A percentile compares a stretch with the other conserved stretches of the same genome.
These are phyloP conservation scores for Brachymystax lenok DNA, from an alignment of 2,797 vertebrate species.

Conservation along the genomic window DNA sequence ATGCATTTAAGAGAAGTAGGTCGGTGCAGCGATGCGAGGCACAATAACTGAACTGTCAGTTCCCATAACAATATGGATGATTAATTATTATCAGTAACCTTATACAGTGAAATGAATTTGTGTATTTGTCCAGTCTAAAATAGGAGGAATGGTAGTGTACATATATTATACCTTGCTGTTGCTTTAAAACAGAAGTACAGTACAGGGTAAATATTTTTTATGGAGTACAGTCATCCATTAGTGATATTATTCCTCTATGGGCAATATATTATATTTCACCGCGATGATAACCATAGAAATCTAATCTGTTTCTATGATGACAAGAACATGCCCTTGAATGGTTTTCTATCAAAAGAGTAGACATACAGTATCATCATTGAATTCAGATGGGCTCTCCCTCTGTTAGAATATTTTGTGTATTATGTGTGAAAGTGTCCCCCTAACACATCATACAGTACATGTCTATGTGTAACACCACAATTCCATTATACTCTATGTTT, in stretches of 20 bases:
- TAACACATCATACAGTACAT: neutral
- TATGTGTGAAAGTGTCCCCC: neutral
- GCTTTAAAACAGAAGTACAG: neutral
- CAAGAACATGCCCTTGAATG: neutral
- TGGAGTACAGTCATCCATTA: neutral
- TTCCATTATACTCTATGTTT: neutral
- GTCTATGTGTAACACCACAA: neutral
- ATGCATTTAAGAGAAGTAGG: conserved; percentile 1
- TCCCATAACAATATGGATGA: conserved; percentile 45
- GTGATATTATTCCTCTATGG: neutral
- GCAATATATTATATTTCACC: neutral
- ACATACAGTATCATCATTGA: neutral
- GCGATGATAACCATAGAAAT: too few species aligned
- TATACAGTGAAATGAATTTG: conserved; percentile 39
- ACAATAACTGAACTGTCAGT: conserved; percentile 30
- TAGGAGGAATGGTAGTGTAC: conserved; percentile 37
- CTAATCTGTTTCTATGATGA: neutral
- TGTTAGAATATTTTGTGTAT: too few species aligned
- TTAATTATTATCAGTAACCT: conserved; percentile 41
- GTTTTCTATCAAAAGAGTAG: neutral
- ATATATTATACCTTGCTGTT: conserved; percentile 7
- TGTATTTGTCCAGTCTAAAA: conserved; percentile 18
- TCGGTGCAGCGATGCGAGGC: conserved; percentile 21
- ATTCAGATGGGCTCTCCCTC: neutral
- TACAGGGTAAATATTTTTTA: neutral